These are phyloP conservation scores for Mesorhabditis spiculigera DNA, from an alignment of 2,888 invertebrate species.

Conservation along the genomic window DNA sequence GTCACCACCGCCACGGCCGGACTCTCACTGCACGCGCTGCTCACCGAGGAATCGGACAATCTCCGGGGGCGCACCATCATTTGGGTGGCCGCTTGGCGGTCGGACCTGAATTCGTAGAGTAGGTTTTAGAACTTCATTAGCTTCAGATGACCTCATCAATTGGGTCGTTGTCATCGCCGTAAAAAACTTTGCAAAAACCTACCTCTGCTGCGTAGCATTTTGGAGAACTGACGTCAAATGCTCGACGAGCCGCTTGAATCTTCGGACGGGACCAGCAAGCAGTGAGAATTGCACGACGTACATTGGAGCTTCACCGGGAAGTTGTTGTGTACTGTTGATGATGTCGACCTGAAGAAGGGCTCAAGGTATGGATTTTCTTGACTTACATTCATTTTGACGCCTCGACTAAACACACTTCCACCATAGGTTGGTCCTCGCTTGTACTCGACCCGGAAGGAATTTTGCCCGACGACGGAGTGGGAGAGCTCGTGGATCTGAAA, in stretches of 20 bases:
- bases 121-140: no score
- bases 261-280: slow-evolving; percentile 48
- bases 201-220: slow-evolving; percentile 36
- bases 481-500: slow-evolving; percentile 86
- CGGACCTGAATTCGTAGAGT: neutral
- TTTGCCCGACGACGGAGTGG: slow-evolving; percentile 95
- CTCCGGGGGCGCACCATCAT: slow-evolving; percentile 55
- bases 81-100: slow-evolving; percentile 21
- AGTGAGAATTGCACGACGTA: slow-evolving; percentile 57
- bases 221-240: slow-evolving; percentile 56
- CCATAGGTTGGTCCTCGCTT: slow-evolving; percentile 72
- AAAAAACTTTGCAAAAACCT: neutral
- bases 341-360: slow-evolving; percentile 38
- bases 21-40: slow-evolving; percentile 29
- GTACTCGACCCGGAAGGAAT: slow-evolving; percentile 96
- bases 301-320: slow-evolving; percentile 42
- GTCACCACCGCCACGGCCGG: no score
- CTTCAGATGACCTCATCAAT: no score
- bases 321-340: slow-evolving; percentile 37
- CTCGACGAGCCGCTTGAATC: slow-evolving; percentile 57
- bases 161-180: no score
- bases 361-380: neutral
- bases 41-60: slow-evolving; percentile 53
- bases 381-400: slow-evolving; percentile 56
- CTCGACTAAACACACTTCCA: slow-evolving; percentile 66